Base-by-base conservation (phyloP, 2,113 vertebrate genomes). In the Cromileptes altivelis region DNA sequence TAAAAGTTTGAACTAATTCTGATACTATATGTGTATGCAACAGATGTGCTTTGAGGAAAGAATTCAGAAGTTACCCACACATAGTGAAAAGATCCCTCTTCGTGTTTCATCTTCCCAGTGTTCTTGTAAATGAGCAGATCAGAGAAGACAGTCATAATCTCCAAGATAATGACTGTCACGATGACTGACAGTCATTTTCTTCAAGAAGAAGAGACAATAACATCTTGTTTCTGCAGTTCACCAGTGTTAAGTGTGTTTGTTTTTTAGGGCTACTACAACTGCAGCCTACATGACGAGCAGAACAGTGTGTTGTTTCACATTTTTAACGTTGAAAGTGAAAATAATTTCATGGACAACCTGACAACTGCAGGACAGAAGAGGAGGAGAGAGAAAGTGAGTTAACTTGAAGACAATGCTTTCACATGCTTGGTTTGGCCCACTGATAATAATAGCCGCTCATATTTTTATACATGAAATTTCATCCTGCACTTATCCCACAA, bases 141-240 rank as follows among this genome's bases (percentile, higher is more conserved):
- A 47, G 49, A 78, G 72, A 67, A 53, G 68, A 74, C 67, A 30
- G 50, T 64, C 49, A 57, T 63, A 57, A 63, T 68, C 37, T 68
- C n/a, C 1, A 5, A 45, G 37, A 77, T 80, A 75, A 79, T 56
- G 27, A 45, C 40, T 60, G 73, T 68, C 68, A 47, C 12, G 3
- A 52, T 70, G 42, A 65, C 42, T 70, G 78, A 67, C 78, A 45
- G 40, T 60, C 6, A 2, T 75, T 80, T 53, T 73, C 27, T 19
- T 30, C 7, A 4, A 42, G 50, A 62, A 9, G 13, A 47, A 37
- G 8, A 63, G 23, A 70, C 62, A 49, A 81, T 25, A 15, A 4
- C 25, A 1, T 73, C 49, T 73, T 50, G 23, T 62, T 71, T 68
- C 64, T 56, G 53, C 6, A 30, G 75, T 67, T 71, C 23, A 61